A percentile compares a stretch with the other conserved stretches of the same genome.
phyloP scores from a whole-genome alignment of 2,888 invertebrate species.

The Protophormia terraenovae region DNA sequence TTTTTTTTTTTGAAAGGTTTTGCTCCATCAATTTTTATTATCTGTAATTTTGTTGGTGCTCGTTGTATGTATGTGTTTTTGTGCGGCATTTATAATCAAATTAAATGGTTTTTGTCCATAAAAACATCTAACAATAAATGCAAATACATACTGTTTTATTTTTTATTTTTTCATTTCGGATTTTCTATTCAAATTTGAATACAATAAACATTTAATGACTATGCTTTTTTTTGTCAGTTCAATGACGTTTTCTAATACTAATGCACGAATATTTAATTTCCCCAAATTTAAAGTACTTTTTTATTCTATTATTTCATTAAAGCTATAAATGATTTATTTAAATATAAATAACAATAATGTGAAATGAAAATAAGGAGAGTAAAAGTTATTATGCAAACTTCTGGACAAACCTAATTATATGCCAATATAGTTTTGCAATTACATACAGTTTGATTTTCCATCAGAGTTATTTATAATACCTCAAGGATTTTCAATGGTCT shows the following conservation, averaged over 20 bases:
- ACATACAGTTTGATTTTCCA: too few species aligned
- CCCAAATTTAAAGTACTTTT: background rate
- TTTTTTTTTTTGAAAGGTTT: background rate
- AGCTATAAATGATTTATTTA: background rate
- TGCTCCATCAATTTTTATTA: constrained; percentile 29
- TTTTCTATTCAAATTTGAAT: constrained; percentile 3
- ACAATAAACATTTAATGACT: background rate
- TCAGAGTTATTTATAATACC: too few species aligned
- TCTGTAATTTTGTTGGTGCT: background rate
- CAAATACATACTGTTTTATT: background rate
- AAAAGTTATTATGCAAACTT: too few species aligned
- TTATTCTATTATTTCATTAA: background rate
- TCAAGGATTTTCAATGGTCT: background rate
- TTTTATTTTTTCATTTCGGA: background rate
- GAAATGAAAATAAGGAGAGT: too few species aligned
- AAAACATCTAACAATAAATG: background rate
- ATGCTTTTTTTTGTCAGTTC: background rate
- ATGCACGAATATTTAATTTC: too few species aligned
- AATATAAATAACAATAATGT: too few species aligned
- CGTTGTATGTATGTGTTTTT: background rate
- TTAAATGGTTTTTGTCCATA: constrained; percentile 9
- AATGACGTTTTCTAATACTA: background rate
- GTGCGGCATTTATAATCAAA: constrained; percentile 18
- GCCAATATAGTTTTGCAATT: too few species aligned
- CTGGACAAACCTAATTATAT: too few species aligned